A percentile compares a stretch with the other conserved stretches of the same genome.
Conservation (phyloP, 2,888 invertebrate genomes). For the Lasioglossum marginatum region DNA sequence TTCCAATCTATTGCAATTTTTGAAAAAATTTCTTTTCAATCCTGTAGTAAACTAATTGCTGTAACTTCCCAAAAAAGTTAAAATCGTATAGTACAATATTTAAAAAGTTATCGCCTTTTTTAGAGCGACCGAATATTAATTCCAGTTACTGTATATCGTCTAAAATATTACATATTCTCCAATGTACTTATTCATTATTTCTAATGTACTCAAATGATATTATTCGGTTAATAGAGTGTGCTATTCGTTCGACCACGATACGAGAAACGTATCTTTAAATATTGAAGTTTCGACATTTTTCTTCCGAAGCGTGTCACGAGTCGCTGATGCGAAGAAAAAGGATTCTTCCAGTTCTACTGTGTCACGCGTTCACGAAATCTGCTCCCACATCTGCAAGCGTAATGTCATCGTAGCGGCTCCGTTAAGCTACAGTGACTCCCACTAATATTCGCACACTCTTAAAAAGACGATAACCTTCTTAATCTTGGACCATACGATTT, state of each 20-base stretch:
- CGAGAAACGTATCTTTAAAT: background rate
- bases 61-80: too few species aligned
- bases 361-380: conserved; percentile 38
- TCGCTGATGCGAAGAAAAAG: conserved; percentile 48
- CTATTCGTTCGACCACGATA: background rate
- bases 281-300: background rate
- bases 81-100: too few species aligned
- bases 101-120: too few species aligned
- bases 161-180: background rate
- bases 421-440: too few species aligned
- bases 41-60: too few species aligned
- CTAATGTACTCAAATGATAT: background rate
- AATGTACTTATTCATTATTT: background rate
- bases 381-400: conserved; percentile 37
- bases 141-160: too few species aligned
- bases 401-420: conserved; percentile 24
- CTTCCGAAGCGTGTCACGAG: background rate
- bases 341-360: conserved; percentile 32
- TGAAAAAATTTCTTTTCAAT: too few species aligned
- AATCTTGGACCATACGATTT: too few species aligned
- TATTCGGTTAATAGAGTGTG: background rate
- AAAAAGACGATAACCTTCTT: too few species aligned
- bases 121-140: too few species aligned
- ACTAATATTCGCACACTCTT: too few species aligned
- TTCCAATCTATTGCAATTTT: too few species aligned